Evolutionary conservation across 1,140 invertebrate species (phyloP), one percentile per base, ranked within the genome.

Genomic region (Armadillidium nasatum): DNA sequence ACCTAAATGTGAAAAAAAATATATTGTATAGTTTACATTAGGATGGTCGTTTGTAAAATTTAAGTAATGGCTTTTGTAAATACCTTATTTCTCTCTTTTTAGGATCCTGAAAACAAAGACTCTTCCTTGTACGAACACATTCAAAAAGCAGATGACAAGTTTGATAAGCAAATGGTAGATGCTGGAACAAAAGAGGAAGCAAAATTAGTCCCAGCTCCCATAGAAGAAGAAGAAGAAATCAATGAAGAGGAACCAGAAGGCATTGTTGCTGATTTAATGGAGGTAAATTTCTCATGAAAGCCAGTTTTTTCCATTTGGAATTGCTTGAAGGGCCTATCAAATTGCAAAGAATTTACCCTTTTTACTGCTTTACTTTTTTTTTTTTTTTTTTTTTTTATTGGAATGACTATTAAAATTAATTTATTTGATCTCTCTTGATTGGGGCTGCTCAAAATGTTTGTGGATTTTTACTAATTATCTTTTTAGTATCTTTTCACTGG

Each of bases 181-280:
- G 86, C 86, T 13, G 89, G 89, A 21, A 88, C 88, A 2, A 89
- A 92, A 83, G 93, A 97, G 82, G 94, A 97, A 86, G 90, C 91
- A 0, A 88, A 91, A 76, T 88, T 91, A 73, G 89, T 92, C 82
- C 88, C 89, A 79, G 87, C 90, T 0, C 85, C 89, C 15, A 81
- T 68, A n/a, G 86, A 89, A 80, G 85, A 87, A 0, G 87, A 86
- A 3, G 87, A 90, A 6, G 80, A 86, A 4, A 86, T 88, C 22
- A 85, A 86, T 15, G 87, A 89, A 50, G 87, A 88, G 66, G 82
- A 33, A 19, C 73, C 44, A 19, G 73, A 74, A 23, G 73, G 54
- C 46, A 50, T 50, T 50, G 46, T 10, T 10, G 46, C 9, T 15
- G 15, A 9, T 10, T 15, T 50, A 15, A 50, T 50, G 46, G 46